phyloP scores from a whole-genome alignment of 1,140 invertebrate species.

The Helicorthomorpha holstii region DNA sequence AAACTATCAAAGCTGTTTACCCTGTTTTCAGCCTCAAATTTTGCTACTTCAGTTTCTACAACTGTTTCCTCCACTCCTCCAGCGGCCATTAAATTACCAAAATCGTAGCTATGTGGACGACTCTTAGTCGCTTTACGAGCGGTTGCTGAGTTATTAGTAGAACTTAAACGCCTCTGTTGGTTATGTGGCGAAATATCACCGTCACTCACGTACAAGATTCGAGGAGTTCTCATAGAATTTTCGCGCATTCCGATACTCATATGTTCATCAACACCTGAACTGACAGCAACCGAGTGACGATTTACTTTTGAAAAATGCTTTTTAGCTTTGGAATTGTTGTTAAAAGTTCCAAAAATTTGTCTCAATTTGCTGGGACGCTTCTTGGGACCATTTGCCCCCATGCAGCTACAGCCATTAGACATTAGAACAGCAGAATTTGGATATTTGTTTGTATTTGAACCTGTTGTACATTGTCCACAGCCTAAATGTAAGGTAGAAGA shows the following conservation, averaged over 20 bases:
- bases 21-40: neutral
- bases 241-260: neutral
- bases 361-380: too few relatives aligned
- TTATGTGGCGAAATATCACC: neutral
- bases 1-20: neutral
- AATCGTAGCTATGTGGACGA: slow-evolving; percentile 4
- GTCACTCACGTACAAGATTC: slow-evolving; percentile 6
- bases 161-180: neutral
- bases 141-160: neutral
- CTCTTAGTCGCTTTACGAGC: neutral
- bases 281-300: too few relatives aligned
- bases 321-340: neutral
- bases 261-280: neutral
- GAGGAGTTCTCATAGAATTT: neutral
- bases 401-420: too few relatives aligned
- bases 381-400: too few relatives aligned
- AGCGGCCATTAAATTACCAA: neutral
- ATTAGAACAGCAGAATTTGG: too few relatives aligned
- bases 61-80: neutral
- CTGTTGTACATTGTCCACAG: too few relatives aligned
- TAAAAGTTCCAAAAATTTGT: neutral
- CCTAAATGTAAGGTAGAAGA: too few relatives aligned
- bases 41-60: neutral
- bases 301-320: too few relatives aligned
- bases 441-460: too few relatives aligned